A percentile compares a stretch with the other conserved stretches of the same genome.
Evolutionary conservation across 2,113 vertebrate genomes (phyloP).

Genomic region (Lepus timidus): DNA sequence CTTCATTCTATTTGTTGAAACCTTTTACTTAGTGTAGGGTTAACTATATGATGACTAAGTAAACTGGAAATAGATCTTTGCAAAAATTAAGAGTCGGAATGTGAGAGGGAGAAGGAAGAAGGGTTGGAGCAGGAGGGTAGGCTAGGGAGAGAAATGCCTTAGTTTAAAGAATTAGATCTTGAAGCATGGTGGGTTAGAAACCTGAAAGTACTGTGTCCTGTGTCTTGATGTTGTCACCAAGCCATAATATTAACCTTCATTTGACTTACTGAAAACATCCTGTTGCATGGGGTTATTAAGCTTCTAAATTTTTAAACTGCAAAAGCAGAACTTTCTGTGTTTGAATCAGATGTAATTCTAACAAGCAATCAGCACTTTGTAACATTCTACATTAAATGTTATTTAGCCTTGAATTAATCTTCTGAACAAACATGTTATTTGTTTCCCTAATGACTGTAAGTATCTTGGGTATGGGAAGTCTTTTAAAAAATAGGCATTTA

Average conservation of each 20-base stretch:
- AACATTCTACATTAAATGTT: not conserved
- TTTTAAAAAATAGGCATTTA: slow-evolving; percentile 47
- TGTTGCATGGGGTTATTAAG: not conserved
- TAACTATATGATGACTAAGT: no score
- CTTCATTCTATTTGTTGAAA: no score
- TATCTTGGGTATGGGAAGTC: not conserved
- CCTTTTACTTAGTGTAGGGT: no score
- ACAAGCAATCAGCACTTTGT: not conserved
- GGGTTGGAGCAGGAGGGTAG: no score
- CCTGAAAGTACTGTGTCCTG: no score
- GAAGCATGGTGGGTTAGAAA: not conserved
- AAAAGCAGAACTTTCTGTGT: not conserved
- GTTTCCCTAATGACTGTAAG: not conserved
- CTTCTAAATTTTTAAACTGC: not conserved
- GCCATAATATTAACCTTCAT: not conserved
- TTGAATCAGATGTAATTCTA: not conserved
- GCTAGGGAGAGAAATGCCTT: no score
- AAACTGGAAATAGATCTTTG: no score
- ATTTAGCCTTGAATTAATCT: slow-evolving; percentile 32
- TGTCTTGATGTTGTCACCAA: not conserved
- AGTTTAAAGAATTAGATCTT: not conserved
- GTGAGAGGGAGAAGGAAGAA: no score
- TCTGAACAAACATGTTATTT: not conserved
- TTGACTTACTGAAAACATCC: not conserved
- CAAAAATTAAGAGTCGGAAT: no score